Base-by-base conservation (phyloP, 2,888 invertebrate genomes). In the Chymomyza amoena region DNA sequence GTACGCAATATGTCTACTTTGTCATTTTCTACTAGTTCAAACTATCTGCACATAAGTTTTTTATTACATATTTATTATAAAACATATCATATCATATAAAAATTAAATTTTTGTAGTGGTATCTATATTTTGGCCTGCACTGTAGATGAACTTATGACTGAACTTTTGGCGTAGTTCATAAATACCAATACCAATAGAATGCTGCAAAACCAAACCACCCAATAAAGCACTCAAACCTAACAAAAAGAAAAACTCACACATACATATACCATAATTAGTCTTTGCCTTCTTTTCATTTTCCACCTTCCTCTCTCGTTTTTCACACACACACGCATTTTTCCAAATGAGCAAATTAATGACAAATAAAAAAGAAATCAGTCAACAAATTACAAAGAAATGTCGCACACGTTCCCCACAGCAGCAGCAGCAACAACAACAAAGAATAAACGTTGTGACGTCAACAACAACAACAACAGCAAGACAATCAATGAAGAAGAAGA, bases 361-460 rank as follows among this genome's bases (percentile, higher is more conserved):
- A 74, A 57, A 73, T 45, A 15, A 45, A 45, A 45, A 45, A 45
- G 39, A 45, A 45, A 72, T 52, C 64, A 66, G 81, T 73, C 71
- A 74, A 57, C 72, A 79, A 84, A 84, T 72, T 74, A 66, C 69
- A 72, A 64, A 69, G 64, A 79, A 77, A 79, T 78, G 76, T 78
- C 81, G 66, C 83, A 73, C 80, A 77, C 72, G 64, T 77, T 66
- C 28, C 20, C 61, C 45, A 66, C 18, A 16, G 15, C n/a, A 16
- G 15, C n/a, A 52, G 6, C n/a, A 52, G 13, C 52, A 52, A 16
- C 13, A 36, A 36, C 36, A 45, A 45, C 7, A 7, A 4, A 16
- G 51, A 51, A 15, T n/a, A 51, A 15, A 16, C n/a, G 51, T 7
- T 54, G 54, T 16, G 54, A 54, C 18, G 54, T 16, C 7, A n/a